Evolutionary conservation across 1,140 invertebrate species (phyloP), one percentile per base, ranked within the genome.

Genomic region (Cyclargus thomasi): DNA sequence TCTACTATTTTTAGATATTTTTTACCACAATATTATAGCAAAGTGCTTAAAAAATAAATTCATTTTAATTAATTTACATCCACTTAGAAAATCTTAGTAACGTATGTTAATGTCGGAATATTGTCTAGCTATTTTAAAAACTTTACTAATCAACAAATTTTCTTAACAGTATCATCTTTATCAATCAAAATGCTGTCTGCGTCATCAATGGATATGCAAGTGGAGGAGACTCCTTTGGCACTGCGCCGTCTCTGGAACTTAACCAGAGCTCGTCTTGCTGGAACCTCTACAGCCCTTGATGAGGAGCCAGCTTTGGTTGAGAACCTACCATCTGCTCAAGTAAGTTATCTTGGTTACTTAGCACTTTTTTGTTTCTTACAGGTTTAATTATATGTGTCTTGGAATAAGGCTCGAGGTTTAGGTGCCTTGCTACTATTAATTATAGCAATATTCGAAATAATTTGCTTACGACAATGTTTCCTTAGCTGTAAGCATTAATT

Each of bases 161-260:
- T 47, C 39, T 16, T 21, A 20, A 20, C 17, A 47, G 39, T n/a
- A 23, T 20, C 23, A 57, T 66, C 14, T 59, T 36, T 5, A 16
- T 62, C 62, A 16, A 59, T 36, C 63, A 89, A 85, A 73, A 91
- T 91, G 88, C 80, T 90, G 69, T 81, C 90, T 55, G 88, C 77
- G 69, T 81, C 82, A 62, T 79, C 81, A 20, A 85, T 91, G 82
- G 89, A 90, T 68, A 65, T 89, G 67, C 83, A 85, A 74, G 78
- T 74, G 5, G 89, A 88, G 68, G 88, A 91, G 70, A 82, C 86
- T 20, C 88, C 89, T 0, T 72, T 90, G 70, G 87, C 85, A 5
- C 80, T 91, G 18, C 90, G 90, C 67, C 80, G 90, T 10, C 78
- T 91, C 57, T 91, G 90, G 90, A 90, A 86, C 63, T 71, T 90